Conservation (phyloP, 1,140 invertebrate species). For the Drosophila funebris region DNA sequence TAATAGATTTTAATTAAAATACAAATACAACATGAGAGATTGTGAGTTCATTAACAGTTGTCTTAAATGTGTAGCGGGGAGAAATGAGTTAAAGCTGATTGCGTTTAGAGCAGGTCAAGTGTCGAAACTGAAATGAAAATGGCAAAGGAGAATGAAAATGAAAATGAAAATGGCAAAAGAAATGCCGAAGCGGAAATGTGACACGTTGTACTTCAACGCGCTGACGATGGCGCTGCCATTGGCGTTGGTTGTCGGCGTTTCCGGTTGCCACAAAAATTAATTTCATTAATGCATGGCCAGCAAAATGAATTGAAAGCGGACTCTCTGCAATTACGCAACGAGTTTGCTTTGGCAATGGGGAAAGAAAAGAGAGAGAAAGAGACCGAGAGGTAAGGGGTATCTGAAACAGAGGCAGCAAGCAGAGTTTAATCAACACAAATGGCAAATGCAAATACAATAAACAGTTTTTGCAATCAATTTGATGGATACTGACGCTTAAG, state of each 20-base stretch:
- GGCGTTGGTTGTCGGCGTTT: conserved; percentile 51
- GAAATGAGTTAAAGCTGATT: conserved; percentile 60
- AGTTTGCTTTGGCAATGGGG: background rate
- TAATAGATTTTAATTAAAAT: background rate
- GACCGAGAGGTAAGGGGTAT: too few relatives aligned
- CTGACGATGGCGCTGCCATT: conserved; percentile 6
- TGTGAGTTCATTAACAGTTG: conserved; percentile 1
- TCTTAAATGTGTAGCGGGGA: conserved; percentile 4
- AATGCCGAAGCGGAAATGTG: conserved; percentile 65
- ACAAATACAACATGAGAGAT: background rate
- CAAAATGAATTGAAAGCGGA: conserved; percentile 44
- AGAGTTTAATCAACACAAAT: conserved; percentile 65
- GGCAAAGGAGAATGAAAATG: conserved; percentile 4
- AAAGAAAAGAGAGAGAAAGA: background rate
- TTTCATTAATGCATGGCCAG: conserved; percentile 75
- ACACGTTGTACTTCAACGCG: conserved; percentile 66
- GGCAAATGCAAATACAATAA: conserved; percentile 4
- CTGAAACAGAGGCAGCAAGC: too few relatives aligned
- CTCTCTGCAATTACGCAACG: conserved; percentile 30
- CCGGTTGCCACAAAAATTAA: conserved; percentile 79
- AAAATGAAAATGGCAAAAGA: background rate
- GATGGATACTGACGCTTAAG: conserved; percentile 89
- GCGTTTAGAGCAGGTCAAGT: conserved; percentile 61
- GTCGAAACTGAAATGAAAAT: conserved; percentile 50
- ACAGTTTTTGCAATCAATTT: conserved; percentile 51